Conservation (phyloP, 2,113 vertebrate species). For the Burhinus oedicnemus region DNA sequence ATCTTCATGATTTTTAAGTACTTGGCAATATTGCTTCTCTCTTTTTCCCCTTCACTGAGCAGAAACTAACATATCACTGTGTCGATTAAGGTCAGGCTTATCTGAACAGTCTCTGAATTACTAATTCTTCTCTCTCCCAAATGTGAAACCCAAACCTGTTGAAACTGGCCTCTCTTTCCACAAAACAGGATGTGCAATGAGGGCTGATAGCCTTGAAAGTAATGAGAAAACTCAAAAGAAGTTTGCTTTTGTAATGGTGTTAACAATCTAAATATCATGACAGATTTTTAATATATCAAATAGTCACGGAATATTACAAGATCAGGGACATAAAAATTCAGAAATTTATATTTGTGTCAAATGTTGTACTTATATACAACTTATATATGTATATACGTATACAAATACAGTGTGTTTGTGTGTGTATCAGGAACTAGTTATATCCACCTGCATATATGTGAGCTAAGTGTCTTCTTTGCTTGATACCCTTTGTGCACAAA, state of each 20-base stretch:
- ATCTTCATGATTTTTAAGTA: background rate
- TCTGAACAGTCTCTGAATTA: background rate
- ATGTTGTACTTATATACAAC: background rate
- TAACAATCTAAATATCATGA: background rate
- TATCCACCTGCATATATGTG: background rate
- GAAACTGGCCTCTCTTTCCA: slow-evolving; percentile 44
- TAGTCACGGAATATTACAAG: background rate
- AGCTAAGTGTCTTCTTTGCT: background rate
- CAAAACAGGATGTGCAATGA: slow-evolving; percentile 40
- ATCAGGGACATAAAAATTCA: background rate
- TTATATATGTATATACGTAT: background rate
- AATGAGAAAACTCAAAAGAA: background rate
- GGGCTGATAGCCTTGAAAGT: slow-evolving; percentile 6
- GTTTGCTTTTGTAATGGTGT: background rate
- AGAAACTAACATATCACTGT: background rate
- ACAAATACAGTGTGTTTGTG: background rate
- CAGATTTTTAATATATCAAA: background rate
- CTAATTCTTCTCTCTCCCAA: slow-evolving; percentile 25
- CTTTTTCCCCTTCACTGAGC: slow-evolving; percentile 23
- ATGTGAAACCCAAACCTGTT: slow-evolving; percentile 44
- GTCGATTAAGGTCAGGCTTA: slow-evolving; percentile 49
- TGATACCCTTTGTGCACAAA: background rate
- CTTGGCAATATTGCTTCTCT: background rate
- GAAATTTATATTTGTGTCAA: background rate
- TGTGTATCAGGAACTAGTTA: background rate